Percentiles rank a stretch among this genome's conserved stretches.
Conservation (phyloP, 2,888 invertebrate species). For the Caenorhabditis sinica region DNA sequence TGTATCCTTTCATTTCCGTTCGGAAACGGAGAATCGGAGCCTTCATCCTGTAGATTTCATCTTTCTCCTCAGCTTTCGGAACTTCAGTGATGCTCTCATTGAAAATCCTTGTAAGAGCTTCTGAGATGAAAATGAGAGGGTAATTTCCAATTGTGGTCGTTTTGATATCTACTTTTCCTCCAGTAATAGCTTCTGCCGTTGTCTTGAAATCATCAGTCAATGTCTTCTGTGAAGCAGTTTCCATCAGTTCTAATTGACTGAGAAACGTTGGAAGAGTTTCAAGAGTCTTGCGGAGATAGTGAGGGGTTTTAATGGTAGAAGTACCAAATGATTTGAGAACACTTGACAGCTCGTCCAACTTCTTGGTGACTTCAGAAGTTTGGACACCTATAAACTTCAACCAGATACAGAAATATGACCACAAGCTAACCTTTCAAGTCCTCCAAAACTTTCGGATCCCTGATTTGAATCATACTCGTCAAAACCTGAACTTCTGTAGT, state of each 20-base stretch:
- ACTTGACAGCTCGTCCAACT: neutral
- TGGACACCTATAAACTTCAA: neutral
- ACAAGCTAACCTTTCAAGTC: neutral
- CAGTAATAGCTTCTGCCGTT: neutral
- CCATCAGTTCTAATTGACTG: neutral
- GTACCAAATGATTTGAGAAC: neutral
- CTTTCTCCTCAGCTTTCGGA: neutral
- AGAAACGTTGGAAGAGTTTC: neutral
- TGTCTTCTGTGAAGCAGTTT: neutral
- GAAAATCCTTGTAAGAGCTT: neutral
- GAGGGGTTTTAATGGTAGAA: neutral
- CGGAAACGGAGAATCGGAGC: neutral
- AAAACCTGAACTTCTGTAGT: neutral
- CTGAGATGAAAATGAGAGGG: neutral
- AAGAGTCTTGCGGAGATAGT: neutral
- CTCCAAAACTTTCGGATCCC: conserved; percentile 10
- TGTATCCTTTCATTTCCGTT: neutral
- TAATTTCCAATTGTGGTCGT: neutral
- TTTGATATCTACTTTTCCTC: neutral
- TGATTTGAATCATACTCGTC: neutral
- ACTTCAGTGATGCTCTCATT: neutral
- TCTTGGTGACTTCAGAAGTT: neutral
- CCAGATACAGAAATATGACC: too few relatives aligned
- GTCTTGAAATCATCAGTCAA: conserved; percentile 16
- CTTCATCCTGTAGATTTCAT: neutral